Conservation (phyloP, 2,888 invertebrate genomes). For the Ectobius pallidus region DNA sequence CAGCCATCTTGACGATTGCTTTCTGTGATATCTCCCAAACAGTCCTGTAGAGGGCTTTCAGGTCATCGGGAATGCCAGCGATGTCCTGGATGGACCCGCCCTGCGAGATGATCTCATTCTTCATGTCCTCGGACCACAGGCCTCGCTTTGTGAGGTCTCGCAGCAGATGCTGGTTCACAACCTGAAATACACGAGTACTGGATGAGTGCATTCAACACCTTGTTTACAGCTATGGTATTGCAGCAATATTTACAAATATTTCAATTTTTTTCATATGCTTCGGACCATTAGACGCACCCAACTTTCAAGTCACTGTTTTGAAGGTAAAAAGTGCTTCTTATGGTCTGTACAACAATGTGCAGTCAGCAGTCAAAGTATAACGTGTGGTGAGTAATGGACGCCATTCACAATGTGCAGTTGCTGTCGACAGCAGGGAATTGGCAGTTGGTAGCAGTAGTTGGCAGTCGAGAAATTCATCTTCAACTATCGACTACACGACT, state of each 20-base stretch:
- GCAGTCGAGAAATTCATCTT: no score
- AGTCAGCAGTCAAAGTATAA: no score
- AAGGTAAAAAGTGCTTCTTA: no score
- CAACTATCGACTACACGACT: no score
- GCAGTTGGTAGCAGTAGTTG: no score
- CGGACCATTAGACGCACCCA: no score
- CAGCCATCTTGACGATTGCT: slow-evolving; percentile 93
- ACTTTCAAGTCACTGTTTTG: no score
- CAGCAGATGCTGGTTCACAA: slow-evolving; percentile 95
- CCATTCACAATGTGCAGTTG: no score
- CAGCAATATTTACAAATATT: not conserved
- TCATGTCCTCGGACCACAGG: slow-evolving; percentile 95
- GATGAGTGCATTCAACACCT: no score
- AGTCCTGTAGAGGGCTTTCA: slow-evolving; percentile 91
- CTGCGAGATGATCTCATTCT: slow-evolving; percentile 88
- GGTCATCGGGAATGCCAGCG: slow-evolving; percentile 79
- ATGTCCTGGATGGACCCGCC: slow-evolving; percentile 88
- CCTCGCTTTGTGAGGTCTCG: slow-evolving; percentile 89
- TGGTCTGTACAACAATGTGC: not conserved
- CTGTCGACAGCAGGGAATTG: no score
- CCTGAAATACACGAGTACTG: slow-evolving; percentile 57
- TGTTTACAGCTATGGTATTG: no score
- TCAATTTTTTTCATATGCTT: slow-evolving; percentile 41
- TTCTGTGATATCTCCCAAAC: slow-evolving; percentile 98
- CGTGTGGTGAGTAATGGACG: no score